Base-by-base conservation (phyloP, 2,888 invertebrate species). In the Amblyteles armatorius region DNA sequence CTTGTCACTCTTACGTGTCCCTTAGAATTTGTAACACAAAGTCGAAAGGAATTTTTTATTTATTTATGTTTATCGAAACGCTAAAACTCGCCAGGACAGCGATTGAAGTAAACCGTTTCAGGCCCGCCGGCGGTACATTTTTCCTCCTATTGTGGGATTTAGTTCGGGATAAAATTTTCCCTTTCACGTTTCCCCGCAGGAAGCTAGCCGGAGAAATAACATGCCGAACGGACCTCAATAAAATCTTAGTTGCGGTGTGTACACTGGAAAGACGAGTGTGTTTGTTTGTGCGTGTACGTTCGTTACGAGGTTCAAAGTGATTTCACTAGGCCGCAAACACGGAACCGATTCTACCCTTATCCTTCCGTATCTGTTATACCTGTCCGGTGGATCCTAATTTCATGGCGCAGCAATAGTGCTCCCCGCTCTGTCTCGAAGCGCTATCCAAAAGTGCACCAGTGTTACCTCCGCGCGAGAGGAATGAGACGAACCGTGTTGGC, bases 241-340 rank as follows among this genome's bases (percentile, higher is more conserved):
- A 90, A 90, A 88, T 73, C 67, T 55, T 67, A 84, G 86, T 79
- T 50, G 57, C 67, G 40, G 19, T 67, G 11, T 16, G 16, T 16
- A 67, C n/a, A 67, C 40, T 3, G 16, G 36, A 36, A 11, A 40
- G 11, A 40, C 50, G 71, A 55, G 52, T n/a, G 16, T 16, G 63
- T n/a, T 16, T 60, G 16, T 60, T 9, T 7, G 63, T 7, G 13
- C 33, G 29, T 60, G 9, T 29, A 9, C 60, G 60, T 63, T 63
- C 63, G 63, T 72, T 72, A 50, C 48, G 81, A 89, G 86, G 84
- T 87, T 88, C 86, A 73, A 87, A 90, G 87, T 85, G 89, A 88
- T 88, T 85, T 83, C 84, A 85, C 84, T 83, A 87, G 72, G 84
- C 85, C 78, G 87, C 82, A 88, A 90, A 89, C 88, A 90, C 87